phyloP scores from a whole-genome alignment of 1,140 invertebrate genomes.

The Ruditapes philippinarum region DNA sequence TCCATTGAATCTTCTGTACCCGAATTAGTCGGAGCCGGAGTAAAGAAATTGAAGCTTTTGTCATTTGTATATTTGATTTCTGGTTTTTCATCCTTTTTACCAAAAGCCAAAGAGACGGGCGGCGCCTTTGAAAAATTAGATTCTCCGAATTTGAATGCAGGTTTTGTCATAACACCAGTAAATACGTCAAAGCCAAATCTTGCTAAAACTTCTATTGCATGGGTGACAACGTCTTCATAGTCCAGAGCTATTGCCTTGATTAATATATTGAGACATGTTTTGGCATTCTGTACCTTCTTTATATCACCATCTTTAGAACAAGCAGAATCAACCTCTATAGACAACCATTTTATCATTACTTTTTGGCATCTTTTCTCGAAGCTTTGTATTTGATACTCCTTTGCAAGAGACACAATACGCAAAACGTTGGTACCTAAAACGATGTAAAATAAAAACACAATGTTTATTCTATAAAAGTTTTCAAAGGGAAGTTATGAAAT shows the following conservation, averaged over 20 bases:
- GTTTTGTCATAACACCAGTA: neutral
- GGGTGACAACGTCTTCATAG: neutral
- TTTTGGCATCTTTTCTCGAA: neutral
- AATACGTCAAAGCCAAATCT: neutral
- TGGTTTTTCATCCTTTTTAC: too few relatives aligned
- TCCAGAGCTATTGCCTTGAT: neutral
- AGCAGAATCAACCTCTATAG: neutral
- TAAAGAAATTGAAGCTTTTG: too few relatives aligned
- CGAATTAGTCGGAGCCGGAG: neutral
- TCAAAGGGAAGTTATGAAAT: too few relatives aligned
- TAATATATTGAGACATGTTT: neutral
- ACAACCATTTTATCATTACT: neutral
- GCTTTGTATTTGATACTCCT: neutral
- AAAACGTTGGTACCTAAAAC: neutral
- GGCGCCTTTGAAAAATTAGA: too few relatives aligned
- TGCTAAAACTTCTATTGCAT: neutral
- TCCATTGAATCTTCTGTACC: neutral
- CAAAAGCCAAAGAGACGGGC: too few relatives aligned
- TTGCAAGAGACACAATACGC: neutral
- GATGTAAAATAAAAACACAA: too few relatives aligned
- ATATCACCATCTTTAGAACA: neutral
- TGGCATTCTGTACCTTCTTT: neutral
- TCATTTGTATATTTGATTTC: too few relatives aligned
- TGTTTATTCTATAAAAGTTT: too few relatives aligned
- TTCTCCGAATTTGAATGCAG: too few relatives aligned